Conservation (phyloP, 2,797 vertebrate genomes). For the Rallus crepitans region DNA sequence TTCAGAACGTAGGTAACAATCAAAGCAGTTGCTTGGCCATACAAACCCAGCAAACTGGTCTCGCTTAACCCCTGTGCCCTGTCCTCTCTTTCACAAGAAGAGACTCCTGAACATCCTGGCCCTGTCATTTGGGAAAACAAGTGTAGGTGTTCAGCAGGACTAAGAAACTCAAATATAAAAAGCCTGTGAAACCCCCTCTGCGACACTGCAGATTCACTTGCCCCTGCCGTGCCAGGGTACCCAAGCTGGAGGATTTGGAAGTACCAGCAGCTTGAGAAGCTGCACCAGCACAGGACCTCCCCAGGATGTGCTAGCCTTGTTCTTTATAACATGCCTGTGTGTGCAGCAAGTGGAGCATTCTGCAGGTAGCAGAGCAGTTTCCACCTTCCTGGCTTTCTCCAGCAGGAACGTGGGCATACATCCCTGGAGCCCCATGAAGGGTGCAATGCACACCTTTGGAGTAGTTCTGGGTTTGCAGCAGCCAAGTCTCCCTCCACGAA, state of each 20-base stretch:
- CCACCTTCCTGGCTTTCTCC: background rate
- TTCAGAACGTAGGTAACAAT: background rate
- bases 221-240: fast-evolving
- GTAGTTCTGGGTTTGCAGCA: background rate
- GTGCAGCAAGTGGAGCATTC: fast-evolving
- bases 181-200: background rate
- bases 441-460: background rate
- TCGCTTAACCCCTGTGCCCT: background rate
- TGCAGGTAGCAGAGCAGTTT: background rate
- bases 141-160: background rate
- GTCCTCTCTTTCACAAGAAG: background rate
- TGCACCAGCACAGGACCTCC: background rate
- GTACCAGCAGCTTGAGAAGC: background rate
- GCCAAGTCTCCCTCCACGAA: background rate
- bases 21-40: slow-evolving; percentile 6
- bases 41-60: background rate
- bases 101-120: background rate
- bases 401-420: fast-evolving
- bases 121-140: background rate
- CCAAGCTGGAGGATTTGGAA: background rate
- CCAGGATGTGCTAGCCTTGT: fast-evolving
- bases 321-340: background rate
- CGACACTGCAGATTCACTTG: background rate
- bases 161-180: background rate
- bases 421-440: background rate